Percentiles rank a stretch among this genome's conserved stretches.
These are phyloP conservation scores for Pocillopora damicornis DNA, from an alignment of 64 coral and sea anemone species.

Conservation along the genomic window DNA sequence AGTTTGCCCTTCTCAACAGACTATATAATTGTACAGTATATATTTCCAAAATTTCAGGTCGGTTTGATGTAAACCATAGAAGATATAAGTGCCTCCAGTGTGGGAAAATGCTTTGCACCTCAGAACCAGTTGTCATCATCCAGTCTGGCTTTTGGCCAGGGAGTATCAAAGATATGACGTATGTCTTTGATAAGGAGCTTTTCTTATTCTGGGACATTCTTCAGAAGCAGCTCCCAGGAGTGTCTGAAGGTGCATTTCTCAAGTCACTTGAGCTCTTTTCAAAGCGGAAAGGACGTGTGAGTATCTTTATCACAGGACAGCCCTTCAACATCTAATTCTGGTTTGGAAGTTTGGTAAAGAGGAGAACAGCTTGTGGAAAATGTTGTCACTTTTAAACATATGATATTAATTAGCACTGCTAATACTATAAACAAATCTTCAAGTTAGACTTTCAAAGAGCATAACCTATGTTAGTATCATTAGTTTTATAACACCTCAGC, in stretches of 20 bases:
- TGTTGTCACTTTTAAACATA: too few species aligned
- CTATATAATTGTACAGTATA: not conserved
- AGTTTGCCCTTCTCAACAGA: not conserved
- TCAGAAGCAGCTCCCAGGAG: conserved; percentile 49
- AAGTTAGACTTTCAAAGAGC: too few species aligned
- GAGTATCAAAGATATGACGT: conserved; percentile 54
- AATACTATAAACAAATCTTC: too few species aligned
- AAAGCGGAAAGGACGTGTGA: too few species aligned
- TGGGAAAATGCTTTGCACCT: conserved; percentile 1
- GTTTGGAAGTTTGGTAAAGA: too few species aligned
- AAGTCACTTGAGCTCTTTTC: too few species aligned
- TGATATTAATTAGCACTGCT: too few species aligned
- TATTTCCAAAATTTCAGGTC: conserved; percentile 35
- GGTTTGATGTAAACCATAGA: conserved; percentile 45
- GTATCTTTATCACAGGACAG: too few species aligned
- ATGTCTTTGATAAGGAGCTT: conserved; percentile 59
- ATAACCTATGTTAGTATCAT: too few species aligned
- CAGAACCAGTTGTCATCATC: conserved; percentile 31
- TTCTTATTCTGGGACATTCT: conserved; percentile 52
- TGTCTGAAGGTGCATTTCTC: not conserved
- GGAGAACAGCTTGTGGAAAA: too few species aligned
- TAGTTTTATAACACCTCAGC: too few species aligned
- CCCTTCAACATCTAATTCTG: too few species aligned
- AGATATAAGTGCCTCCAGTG: conserved; percentile 33
- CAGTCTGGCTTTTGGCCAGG: conserved; percentile 55